Base-by-base conservation (phyloP, 2,797 vertebrate genomes). In the Acridotheres tristis region DNA sequence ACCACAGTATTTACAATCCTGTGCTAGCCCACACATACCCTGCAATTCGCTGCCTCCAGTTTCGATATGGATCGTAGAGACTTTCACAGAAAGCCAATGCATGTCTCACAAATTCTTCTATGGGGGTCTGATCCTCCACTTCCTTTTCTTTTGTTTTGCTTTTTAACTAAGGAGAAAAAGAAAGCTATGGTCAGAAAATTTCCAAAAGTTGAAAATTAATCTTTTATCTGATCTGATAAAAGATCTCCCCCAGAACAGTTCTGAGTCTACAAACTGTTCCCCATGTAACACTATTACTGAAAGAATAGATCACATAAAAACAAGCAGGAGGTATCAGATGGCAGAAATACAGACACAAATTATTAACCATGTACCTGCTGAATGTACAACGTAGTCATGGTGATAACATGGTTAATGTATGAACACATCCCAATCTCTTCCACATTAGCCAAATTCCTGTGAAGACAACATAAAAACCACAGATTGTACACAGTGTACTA, bases 141-240 rank as follows among this genome's bases (percentile, higher is more conserved):
- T 99, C 99, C 96, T 99, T 99, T 97, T 99, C 99, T 97, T 99
- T 99, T 80, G 99, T 99, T 98, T 98, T 99, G 92, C 99, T 99
- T 98, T 99, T 99, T 89, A 99, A 98, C 99, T 99, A 96, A 65
- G 51, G 66, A 62, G 53, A 26, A 76, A 88, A 90, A 86, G 38
- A 66, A 67, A 62, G 22, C 8, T 11, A 20, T 1, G 1, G 48
- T 91, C 51, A 95, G n/a, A 82, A 69, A 32, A 77, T 11, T 69
- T 63, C 53, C 45, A 42, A 15, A 62, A 55, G 17, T 7, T 55
- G 15, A 88, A 81, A 84, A 71, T 54, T 38, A 47, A 62, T 53
- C 47, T 75, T n/a, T 47, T 47, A 22, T 47, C 45, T 47, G 22
- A 47, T 47, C 45, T 13, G 45, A 23, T 47, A 47, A 22, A 47